Evolutionary conservation across 2,888 invertebrate genomes (phyloP).

Genomic region (Cataglyphis albicans): DNA sequence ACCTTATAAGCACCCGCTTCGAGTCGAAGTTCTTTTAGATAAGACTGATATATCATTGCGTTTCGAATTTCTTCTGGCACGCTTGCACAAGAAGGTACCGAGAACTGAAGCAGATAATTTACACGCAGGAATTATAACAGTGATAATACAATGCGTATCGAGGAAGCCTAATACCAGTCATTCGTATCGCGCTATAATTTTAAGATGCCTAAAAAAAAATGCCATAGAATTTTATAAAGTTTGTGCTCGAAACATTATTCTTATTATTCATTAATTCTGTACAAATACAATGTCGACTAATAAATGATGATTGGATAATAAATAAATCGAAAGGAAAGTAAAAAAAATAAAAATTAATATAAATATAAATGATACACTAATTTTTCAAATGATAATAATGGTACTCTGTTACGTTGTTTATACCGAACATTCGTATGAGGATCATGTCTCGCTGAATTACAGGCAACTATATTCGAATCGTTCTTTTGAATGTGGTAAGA

Average conservation of each 20-base stretch:
- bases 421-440: constrained; percentile 20
- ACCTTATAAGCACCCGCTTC: background rate
- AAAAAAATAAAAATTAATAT: background rate
- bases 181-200: background rate
- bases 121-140: background rate
- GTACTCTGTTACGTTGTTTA: background rate
- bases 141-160: constrained; percentile 18
- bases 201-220: background rate
- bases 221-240: background rate
- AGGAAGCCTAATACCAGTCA: background rate
- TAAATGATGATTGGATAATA: background rate
- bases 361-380: background rate
- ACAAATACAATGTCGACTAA: background rate
- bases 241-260: background rate
- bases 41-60: constrained; percentile 22
- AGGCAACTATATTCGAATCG: constrained; percentile 22
- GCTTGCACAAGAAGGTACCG: constrained; percentile 4
- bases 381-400: constrained; percentile 1
- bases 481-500: constrained; percentile 26
- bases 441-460: constrained; percentile 17
- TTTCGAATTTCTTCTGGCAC: constrained; percentile 38
- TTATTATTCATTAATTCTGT: background rate
- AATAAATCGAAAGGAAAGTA: background rate
- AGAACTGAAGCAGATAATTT: constrained; percentile 28
- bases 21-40: background rate